Base-by-base conservation (phyloP, 23 tunicate species). In the Trididemnum clinides region DNA sequence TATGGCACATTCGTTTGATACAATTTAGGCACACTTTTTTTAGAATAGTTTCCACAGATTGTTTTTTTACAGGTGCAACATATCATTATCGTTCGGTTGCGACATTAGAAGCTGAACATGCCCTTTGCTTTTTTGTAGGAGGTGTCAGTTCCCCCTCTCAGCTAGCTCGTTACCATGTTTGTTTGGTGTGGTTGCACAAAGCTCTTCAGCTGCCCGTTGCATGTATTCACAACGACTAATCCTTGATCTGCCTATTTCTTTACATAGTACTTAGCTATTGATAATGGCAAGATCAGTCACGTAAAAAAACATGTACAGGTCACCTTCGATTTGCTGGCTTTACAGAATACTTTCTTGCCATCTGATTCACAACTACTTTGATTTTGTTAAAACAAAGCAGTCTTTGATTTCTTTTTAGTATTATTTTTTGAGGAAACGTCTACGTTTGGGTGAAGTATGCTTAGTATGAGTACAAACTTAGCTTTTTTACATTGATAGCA, bases 181-280 rank as follows among this genome's bases (percentile, higher is more conserved):
- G 70, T 62, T 31, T 71, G 38, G 77, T 71, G 38, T 10, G 6
- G 36, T 28, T 71, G 37, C 77, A 71, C 77, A 71, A 30, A 71
- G 77, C 77, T 71, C 77, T 71, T 71, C 77, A 31, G 77, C 77
- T 71, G 30, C 38, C 18, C 77, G n/a, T 33, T 71, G 77, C 36
- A 71, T 71, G 77, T 71, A 71, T 21, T 71, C 38, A 31, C 77
- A 23, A 71, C 77, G 15, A 71, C 77, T 71, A 71, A 71, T 71
- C 77, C 39, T 71, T 31, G 38, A 71, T 33, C 77, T 71, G 39
- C 77, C 28, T 71, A 71, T 71, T 71, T 71, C 77, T 71, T 71
- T 28, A 23, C 30, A 71, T n/a, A n/a, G 71, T 22, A 63, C 71
- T 22, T 22, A 63, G 71, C 71, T 63, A 63, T 63, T 63, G 71